These are phyloP conservation scores for Felis catus DNA, from an alignment of 2,113 vertebrate genomes.

Conservation along the genomic window DNA sequence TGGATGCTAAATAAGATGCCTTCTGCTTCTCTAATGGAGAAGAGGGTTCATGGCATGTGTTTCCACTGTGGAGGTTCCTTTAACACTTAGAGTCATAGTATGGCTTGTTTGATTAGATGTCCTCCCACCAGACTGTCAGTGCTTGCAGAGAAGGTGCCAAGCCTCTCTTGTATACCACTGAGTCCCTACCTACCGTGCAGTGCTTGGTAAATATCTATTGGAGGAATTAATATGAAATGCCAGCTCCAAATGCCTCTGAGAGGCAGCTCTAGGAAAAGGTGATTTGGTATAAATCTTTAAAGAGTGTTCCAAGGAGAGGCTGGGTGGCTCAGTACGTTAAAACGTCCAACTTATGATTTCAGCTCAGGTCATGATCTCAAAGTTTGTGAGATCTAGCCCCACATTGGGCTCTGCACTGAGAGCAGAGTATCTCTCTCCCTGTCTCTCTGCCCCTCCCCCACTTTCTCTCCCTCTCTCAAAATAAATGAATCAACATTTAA, in stretches of 20 bases:
- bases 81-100: background rate
- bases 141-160: background rate
- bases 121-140: background rate
- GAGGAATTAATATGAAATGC: background rate
- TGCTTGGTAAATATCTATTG: background rate
- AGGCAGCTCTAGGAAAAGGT: background rate
- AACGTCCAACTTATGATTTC: too few relatives aligned
- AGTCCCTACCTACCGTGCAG: background rate
- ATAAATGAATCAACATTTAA: too few relatives aligned
- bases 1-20: background rate
- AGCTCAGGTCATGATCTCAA: too few relatives aligned
- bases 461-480: too few relatives aligned
- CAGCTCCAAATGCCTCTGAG: background rate
- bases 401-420: too few relatives aligned
- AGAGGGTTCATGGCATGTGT: background rate
- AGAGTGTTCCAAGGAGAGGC: background rate
- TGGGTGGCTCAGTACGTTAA: too few relatives aligned
- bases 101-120: background rate
- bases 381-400: too few relatives aligned
- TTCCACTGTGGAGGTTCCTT: background rate
- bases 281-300: background rate
- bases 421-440: too few relatives aligned
- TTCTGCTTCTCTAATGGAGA: background rate
- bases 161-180: background rate
- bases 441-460: too few relatives aligned